phyloP scores from a whole-genome alignment of 2,797 vertebrate genomes.

The Ctenopoma kingsleyae region DNA sequence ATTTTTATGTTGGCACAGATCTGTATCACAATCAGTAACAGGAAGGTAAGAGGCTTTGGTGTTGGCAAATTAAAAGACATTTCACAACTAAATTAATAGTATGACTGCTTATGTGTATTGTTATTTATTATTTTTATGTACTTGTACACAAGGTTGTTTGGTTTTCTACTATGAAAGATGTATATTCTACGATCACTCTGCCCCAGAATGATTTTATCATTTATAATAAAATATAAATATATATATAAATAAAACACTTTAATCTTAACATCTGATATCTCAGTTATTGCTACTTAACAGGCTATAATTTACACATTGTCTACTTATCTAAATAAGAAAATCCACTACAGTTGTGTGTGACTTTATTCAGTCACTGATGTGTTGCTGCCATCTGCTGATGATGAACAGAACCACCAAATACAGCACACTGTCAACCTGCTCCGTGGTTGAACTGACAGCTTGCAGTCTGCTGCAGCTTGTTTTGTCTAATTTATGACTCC shows the following conservation, averaged over 20 bases:
- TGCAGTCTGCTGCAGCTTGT: neutral
- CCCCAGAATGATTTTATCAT: too few relatives aligned
- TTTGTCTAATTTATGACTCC: conserved; percentile 1
- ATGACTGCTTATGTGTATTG: too few relatives aligned
- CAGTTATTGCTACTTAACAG: neutral
- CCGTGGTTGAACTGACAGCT: neutral
- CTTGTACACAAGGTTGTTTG: too few relatives aligned
- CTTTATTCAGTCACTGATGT: conserved; percentile 3
- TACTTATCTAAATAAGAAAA: neutral
- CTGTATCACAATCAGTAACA: too few relatives aligned
- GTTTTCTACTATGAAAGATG: too few relatives aligned
- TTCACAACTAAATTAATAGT: too few relatives aligned
- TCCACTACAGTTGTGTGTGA: neutral
- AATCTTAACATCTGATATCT: neutral
- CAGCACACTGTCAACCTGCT: neutral
- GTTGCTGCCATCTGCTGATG: conserved; percentile 45
- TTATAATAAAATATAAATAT: neutral
- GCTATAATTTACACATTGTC: neutral
- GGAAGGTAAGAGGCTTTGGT: too few relatives aligned
- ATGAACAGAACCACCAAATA: neutral
- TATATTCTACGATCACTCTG: too few relatives aligned
- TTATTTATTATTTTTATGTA: too few relatives aligned
- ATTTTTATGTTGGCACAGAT: too few relatives aligned
- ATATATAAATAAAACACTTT: neutral
- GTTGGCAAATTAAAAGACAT: too few relatives aligned